phyloP scores from a whole-genome alignment of 2,797 vertebrate species.

The Sebastes nivosus region DNA sequence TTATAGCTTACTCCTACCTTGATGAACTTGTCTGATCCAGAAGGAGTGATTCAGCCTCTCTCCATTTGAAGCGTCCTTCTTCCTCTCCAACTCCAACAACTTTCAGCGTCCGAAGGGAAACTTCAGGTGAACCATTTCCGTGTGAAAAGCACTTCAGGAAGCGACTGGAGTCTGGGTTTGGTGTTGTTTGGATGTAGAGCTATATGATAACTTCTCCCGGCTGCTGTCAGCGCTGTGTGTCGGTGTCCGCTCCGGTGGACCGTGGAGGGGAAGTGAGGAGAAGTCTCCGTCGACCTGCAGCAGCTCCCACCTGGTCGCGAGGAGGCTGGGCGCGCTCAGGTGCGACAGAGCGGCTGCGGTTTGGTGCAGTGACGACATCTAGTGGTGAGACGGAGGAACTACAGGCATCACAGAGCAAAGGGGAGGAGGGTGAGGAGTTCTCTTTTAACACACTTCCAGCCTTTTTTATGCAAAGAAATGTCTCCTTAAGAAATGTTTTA shows the following conservation, averaged over 20 bases:
- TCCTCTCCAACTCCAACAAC: slow-evolving; percentile 53
- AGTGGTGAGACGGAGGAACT: slow-evolving; percentile 32
- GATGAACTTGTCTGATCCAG: slow-evolving; percentile 52
- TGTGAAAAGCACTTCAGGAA: slow-evolving; percentile 34
- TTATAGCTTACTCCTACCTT: slow-evolving; percentile 50
- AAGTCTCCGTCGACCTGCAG: slow-evolving; percentile 10
- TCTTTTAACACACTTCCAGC: background rate
- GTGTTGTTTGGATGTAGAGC: background rate
- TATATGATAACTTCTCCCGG: background rate
- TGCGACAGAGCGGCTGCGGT: slow-evolving; percentile 20
- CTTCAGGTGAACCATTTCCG: slow-evolving; percentile 83
- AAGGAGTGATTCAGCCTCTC: slow-evolving; percentile 58
- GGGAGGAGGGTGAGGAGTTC: background rate
- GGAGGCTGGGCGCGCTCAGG: slow-evolving; percentile 66
- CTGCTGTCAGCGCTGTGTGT: background rate
- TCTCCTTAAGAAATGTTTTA: background rate
- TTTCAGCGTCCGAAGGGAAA: slow-evolving; percentile 64
- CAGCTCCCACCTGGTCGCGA: slow-evolving; percentile 65
- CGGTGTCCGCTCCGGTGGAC: slow-evolving; percentile 6
- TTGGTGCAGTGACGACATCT: slow-evolving; percentile 58
- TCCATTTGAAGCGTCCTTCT: slow-evolving; percentile 68
- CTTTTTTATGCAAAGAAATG: background rate
- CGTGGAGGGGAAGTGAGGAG: slow-evolving; percentile 9
- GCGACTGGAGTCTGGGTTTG: slow-evolving; percentile 1
- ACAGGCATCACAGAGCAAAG: background rate